Evolutionary conservation across 2,888 invertebrate species (phyloP).

Genomic region (Eristalinus aeneus): DNA sequence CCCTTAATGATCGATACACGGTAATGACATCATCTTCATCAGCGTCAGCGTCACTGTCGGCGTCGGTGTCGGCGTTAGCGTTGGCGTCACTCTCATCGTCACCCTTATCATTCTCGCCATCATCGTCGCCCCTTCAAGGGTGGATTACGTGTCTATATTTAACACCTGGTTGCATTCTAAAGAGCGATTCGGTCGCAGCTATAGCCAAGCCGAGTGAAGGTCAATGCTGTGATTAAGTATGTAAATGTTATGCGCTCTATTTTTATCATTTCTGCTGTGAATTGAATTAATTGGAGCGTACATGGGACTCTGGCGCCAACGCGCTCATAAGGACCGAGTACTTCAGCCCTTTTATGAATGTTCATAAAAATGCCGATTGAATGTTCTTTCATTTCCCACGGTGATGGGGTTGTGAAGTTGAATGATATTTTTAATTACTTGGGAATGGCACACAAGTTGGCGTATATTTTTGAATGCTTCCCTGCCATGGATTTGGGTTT

Average conservation of each 20-base stretch:
- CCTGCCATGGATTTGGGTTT: background rate
- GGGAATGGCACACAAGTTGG: background rate
- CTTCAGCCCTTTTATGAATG: background rate
- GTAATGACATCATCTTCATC: slow-evolving; percentile 23
- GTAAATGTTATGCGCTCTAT: slow-evolving; percentile 8
- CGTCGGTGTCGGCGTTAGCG: background rate
- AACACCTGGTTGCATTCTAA: slow-evolving; percentile 17
- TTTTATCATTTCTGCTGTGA: background rate
- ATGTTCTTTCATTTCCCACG: background rate
- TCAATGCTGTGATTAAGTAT: slow-evolving; percentile 17
- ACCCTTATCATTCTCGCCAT: background rate
- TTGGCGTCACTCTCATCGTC: background rate
- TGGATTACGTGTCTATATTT: background rate
- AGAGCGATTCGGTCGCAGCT: background rate
- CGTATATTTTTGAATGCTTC: background rate
- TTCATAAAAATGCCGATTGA: background rate
- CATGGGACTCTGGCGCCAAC: background rate
- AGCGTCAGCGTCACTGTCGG: background rate
- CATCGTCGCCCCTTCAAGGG: background rate
- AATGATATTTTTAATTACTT: background rate
- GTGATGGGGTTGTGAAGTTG: background rate
- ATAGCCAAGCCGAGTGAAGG: slow-evolving; percentile 1
- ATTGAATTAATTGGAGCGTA: slow-evolving; percentile 15
- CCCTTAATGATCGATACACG: slow-evolving; percentile 22
- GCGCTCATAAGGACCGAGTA: background rate